Evolutionary conservation across 2,113 vertebrate species (phyloP).

Genomic region (Pan paniscus): DNA sequence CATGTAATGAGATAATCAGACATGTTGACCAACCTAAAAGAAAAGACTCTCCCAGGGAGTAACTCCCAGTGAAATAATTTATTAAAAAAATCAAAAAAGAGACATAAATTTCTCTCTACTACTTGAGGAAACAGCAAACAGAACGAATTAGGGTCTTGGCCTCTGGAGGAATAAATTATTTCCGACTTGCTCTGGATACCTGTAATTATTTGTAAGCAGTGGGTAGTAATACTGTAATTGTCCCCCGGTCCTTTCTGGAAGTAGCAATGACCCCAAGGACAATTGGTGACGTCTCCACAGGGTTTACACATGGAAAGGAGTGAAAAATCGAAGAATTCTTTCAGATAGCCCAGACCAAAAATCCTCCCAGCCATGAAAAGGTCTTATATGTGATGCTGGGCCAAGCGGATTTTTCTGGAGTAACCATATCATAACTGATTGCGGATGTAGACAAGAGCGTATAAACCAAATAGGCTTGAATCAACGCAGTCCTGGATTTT

Average conservation of each 20-base stretch:
- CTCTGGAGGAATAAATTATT: not conserved
- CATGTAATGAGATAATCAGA: conserved; percentile 22
- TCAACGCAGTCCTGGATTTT: not conserved
- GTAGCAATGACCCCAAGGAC: not conserved
- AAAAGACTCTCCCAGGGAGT: conserved; percentile 52
- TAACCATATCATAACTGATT: not conserved
- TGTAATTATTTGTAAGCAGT: not conserved
- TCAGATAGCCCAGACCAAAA: not conserved
- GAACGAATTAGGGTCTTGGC: not conserved
- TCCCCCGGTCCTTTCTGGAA: not conserved
- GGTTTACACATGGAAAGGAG: not conserved
- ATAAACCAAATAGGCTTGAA: not conserved
- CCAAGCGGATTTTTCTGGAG: not conserved
- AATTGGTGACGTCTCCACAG: not conserved
- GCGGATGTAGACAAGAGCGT: not conserved
- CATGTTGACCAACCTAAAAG: not conserved
- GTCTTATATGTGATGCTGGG: not conserved
- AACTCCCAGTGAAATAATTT: conserved; percentile 3
- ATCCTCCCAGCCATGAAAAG: no score
- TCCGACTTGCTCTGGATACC: not conserved
- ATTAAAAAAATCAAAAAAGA: not conserved
- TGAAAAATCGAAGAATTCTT: not conserved
- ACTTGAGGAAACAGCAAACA: not conserved
- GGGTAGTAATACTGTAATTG: not conserved
- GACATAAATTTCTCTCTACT: not conserved